A percentile compares a stretch with the other conserved stretches of the same genome.
phyloP scores from a whole-genome alignment of 2,113 vertebrate genomes.

The Pachyramphus minor region DNA sequence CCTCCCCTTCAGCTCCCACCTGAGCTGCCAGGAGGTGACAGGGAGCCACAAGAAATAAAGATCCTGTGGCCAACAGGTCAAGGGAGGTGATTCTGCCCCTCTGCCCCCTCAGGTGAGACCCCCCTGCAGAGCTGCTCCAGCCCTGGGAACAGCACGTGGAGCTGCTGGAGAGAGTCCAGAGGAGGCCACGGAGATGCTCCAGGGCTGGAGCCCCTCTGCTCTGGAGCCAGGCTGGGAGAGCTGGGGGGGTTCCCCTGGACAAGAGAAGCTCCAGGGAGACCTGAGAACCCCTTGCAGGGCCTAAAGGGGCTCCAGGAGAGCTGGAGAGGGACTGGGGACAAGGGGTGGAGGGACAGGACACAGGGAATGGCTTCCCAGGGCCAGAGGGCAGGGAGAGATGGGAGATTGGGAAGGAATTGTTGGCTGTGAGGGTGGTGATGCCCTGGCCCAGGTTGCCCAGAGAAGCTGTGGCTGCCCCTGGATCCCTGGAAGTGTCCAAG shows the following conservation, averaged over 20 bases:
- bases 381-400: background rate
- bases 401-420: background rate
- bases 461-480: background rate
- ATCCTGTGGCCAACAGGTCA: background rate
- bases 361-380: background rate
- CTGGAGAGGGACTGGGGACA: background rate
- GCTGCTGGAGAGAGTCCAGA: background rate
- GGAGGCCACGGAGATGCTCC: accelerated
- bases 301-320: background rate
- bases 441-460: background rate
- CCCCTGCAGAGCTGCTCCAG: background rate
- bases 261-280: background rate
- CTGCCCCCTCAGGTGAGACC: background rate
- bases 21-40: background rate
- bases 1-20: background rate
- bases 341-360: background rate
- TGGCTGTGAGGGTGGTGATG: background rate
- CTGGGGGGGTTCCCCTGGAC: background rate
- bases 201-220: background rate
- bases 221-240: background rate
- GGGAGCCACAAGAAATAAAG: background rate
- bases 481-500: background rate
- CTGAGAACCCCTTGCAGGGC: background rate
- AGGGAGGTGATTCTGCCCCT: background rate
- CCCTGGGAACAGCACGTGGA: background rate